phyloP scores from a whole-genome alignment of 2,888 invertebrate genomes.

The Xanthia togata region DNA sequence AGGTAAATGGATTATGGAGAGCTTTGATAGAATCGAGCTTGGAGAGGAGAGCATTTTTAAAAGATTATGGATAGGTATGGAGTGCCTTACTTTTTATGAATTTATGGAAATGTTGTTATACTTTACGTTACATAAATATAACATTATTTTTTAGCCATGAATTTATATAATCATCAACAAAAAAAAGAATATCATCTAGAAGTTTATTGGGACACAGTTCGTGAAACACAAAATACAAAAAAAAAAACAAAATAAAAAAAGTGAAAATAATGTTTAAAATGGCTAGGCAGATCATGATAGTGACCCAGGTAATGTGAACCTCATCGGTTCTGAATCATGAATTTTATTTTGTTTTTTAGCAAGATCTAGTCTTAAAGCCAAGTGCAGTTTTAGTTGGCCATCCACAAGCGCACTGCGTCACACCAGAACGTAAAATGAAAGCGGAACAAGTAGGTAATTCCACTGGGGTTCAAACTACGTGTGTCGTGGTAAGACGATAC shows the following conservation, averaged over 20 bases:
- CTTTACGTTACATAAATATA: not conserved
- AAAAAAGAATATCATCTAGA: too few species aligned
- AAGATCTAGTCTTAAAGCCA: not conserved
- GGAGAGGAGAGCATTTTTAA: conserved; percentile 7
- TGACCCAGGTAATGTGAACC: too few species aligned
- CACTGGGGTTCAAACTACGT: conserved; percentile 77
- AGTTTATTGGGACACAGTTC: too few species aligned
- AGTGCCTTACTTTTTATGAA: not conserved
- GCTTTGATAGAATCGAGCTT: conserved; percentile 34
- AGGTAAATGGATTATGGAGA: conserved; percentile 60
- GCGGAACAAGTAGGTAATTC: conserved; percentile 80
- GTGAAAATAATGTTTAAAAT: too few species aligned
- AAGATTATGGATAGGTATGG: conserved; percentile 9
- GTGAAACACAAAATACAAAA: too few species aligned
- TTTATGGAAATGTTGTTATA: conserved; percentile 9
- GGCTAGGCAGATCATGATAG: too few species aligned
- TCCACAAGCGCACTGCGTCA: conserved; percentile 66
- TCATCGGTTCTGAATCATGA: not conserved
- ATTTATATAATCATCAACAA: too few species aligned
- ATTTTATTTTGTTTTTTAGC: not conserved
- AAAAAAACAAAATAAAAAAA: too few species aligned
- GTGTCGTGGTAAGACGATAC: conserved; percentile 78
- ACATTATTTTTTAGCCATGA: not conserved
- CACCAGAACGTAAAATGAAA: conserved; percentile 79
- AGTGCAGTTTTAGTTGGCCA: conserved; percentile 27